Conservation (phyloP, 64 coral and sea anemone genomes). For the Actinia equina region DNA sequence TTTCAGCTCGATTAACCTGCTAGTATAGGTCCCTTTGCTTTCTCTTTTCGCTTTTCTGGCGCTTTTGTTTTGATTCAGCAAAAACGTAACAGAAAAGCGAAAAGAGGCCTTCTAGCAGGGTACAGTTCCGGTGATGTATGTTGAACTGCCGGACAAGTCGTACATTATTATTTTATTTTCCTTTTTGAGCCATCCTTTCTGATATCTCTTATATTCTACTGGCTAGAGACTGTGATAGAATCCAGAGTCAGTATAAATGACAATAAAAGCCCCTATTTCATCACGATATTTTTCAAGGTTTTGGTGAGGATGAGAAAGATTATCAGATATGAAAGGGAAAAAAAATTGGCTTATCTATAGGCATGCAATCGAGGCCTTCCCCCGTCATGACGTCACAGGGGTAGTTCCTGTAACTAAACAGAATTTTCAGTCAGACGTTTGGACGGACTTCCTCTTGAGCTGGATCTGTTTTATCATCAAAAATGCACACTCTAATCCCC, state of each 20-base stretch:
- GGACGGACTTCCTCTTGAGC: neutral
- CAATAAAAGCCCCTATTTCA: neutral
- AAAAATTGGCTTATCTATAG: conserved; percentile 15
- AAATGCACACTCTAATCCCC: conserved; percentile 24
- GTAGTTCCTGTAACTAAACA: conserved; percentile 16
- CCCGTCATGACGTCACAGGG: conserved; percentile 23
- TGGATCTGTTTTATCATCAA: conserved; percentile 14
- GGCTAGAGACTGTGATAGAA: neutral
- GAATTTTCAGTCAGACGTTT: neutral
- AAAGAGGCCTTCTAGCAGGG: no score
- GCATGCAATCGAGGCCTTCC: conserved; percentile 10
- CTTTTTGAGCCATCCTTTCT: neutral
- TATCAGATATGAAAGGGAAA: neutral
- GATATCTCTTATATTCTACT: neutral
- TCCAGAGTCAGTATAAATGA: neutral
- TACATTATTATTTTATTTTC: no score
- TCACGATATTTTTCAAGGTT: neutral
- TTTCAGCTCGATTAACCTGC: no score
- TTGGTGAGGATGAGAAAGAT: neutral
- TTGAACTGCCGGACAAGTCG: neutral
- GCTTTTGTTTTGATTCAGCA: neutral
- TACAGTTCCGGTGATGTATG: no score
- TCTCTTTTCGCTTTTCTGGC: no score
- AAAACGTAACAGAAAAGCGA: no score
- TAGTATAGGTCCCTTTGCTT: no score